Percentiles rank a stretch among this genome's conserved stretches.
Evolutionary conservation across 2,113 vertebrate species (phyloP).

Genomic region (Epinephelus moara): DNA sequence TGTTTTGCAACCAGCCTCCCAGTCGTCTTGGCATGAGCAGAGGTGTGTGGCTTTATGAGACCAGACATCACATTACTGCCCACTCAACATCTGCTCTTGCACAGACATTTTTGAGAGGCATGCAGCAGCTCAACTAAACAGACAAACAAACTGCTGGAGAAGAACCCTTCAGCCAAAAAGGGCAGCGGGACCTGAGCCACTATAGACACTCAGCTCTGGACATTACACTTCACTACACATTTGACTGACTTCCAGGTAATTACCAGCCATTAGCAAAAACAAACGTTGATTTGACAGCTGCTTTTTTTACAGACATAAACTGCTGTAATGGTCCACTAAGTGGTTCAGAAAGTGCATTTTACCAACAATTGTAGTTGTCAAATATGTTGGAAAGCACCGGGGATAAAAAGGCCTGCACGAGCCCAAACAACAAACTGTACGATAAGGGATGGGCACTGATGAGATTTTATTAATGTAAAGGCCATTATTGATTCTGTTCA

Average conservation of each 20-base stretch:
- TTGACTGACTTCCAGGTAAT: conserved; percentile 21
- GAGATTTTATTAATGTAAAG: no score
- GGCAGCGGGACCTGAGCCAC: not conserved
- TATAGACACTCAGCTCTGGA: not conserved
- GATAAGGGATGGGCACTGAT: not conserved
- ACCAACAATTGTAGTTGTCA: not conserved
- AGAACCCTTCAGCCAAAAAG: not conserved
- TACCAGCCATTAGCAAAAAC: conserved; percentile 6
- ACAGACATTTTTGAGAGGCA: conserved; percentile 28
- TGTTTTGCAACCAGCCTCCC: not conserved
- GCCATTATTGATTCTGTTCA: no score
- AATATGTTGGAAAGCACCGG: not conserved
- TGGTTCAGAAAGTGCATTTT: conserved; percentile 11
- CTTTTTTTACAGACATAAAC: conserved; percentile 1
- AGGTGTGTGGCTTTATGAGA: conserved; percentile 34
- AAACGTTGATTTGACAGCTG: not conserved
- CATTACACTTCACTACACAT: not conserved
- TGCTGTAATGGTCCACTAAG: not conserved
- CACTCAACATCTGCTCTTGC: conserved; percentile 42
- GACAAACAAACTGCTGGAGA: not conserved
- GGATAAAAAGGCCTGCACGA: not conserved
- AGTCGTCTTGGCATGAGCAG: conserved; percentile 7
- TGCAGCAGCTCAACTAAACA: conserved; percentile 5
- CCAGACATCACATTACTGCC: conserved; percentile 33
- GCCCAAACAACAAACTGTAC: conserved; percentile 4